These are phyloP conservation scores for Chaetogeoica ovagalla DNA, from an alignment of 2,888 invertebrate genomes.

Conservation along the genomic window DNA sequence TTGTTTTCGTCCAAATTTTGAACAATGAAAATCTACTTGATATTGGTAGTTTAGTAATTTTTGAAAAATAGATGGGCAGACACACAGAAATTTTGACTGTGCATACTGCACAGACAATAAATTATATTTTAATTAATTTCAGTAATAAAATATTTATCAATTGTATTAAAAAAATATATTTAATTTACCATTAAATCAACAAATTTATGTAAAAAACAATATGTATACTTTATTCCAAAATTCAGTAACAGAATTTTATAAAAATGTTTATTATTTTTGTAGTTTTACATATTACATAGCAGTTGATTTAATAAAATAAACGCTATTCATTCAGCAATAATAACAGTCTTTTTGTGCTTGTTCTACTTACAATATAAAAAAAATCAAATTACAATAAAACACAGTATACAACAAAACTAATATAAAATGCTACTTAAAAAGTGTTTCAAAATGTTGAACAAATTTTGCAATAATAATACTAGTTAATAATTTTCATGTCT, in stretches of 20 bases:
- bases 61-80: too few relatives aligned
- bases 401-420: not conserved
- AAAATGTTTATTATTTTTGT: constrained; percentile 23
- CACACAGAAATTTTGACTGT: too few relatives aligned
- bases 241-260: not conserved
- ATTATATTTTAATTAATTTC: not conserved
- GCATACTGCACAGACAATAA: too few relatives aligned
- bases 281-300: constrained; percentile 6
- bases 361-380: constrained; percentile 12
- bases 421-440: not conserved
- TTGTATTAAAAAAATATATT: not conserved
- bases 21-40: too few relatives aligned
- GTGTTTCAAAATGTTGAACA: not conserved
- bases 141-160: not conserved
- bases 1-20: too few relatives aligned
- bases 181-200: not conserved
- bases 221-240: constrained; percentile 6
- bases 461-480: constrained; percentile 13
- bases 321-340: constrained; percentile 16
- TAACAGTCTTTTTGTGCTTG: constrained; percentile 42
- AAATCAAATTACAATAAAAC: constrained; percentile 6
- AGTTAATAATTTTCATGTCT: constrained; percentile 6
- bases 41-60: too few relatives aligned
- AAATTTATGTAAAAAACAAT: constrained; percentile 13
- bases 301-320: constrained; percentile 25